These are phyloP conservation scores for Hydrotaea diabolus DNA, from an alignment of 2,888 invertebrate genomes.

Conservation along the genomic window DNA sequence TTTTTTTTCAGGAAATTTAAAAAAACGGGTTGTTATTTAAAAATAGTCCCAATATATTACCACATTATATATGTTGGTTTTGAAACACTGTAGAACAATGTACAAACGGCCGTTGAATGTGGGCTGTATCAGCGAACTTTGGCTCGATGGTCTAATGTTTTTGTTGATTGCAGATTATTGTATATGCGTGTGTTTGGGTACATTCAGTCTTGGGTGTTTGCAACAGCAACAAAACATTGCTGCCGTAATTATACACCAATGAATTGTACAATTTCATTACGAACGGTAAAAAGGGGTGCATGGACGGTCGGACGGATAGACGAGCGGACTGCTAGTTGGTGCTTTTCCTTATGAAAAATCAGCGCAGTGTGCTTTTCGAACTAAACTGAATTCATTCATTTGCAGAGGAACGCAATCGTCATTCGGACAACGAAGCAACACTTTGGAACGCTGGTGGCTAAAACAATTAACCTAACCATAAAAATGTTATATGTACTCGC, in stretches of 20 bases:
- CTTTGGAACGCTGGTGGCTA: slow-evolving; percentile 63
- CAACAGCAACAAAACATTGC: slow-evolving; percentile 16
- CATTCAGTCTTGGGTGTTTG: background rate
- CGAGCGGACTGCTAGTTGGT: background rate
- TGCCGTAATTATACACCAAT: slow-evolving; percentile 48
- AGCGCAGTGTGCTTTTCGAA: background rate
- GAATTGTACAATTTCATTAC: slow-evolving; percentile 48
- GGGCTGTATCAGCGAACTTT: slow-evolving; percentile 3
- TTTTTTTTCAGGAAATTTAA: no score
- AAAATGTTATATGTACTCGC: slow-evolving; percentile 16
- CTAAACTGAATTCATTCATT: slow-evolving; percentile 6
- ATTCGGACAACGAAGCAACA: background rate
- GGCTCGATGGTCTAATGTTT: background rate
- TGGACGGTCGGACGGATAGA: background rate
- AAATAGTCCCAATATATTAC: no score
- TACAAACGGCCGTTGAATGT: no score
- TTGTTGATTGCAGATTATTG: slow-evolving; percentile 39
- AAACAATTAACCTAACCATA: slow-evolving; percentile 65
- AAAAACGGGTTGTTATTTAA: no score
- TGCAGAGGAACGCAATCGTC: background rate
- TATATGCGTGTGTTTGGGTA: background rate
- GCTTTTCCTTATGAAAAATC: background rate
- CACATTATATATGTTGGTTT: no score
- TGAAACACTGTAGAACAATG: background rate
- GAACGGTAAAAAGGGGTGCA: background rate